Percentiles rank a stretch among this genome's conserved stretches.
Conservation (phyloP, 2,888 invertebrate species). For the Graphium colonna region DNA sequence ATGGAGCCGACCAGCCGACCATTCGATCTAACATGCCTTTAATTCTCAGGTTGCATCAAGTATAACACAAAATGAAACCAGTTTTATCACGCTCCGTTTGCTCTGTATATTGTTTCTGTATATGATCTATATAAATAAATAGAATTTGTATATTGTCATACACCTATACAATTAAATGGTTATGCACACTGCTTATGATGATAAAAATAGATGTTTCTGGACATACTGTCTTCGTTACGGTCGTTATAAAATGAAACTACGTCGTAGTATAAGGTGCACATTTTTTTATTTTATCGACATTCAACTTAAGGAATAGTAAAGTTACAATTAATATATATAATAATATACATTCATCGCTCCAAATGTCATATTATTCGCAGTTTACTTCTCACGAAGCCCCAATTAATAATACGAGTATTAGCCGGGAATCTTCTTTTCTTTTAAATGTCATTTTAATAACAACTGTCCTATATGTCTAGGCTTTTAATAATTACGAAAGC, state of each 20-base stretch:
- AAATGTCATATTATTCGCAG: too few species aligned
- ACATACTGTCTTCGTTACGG: too few species aligned
- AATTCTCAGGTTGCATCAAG: conserved; percentile 41
- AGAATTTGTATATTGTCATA: not conserved
- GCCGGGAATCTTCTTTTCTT: too few species aligned
- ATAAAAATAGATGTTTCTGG: too few species aligned
- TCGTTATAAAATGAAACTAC: not conserved
- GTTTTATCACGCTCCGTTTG: conserved; percentile 51
- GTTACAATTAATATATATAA: too few species aligned
- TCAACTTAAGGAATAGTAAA: too few species aligned
- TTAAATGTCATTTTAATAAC: too few species aligned
- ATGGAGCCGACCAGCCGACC: conserved; percentile 11
- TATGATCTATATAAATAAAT: conserved; percentile 3
- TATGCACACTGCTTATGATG: not conserved
- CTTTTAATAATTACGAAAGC: too few species aligned
- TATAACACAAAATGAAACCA: conserved; percentile 32
- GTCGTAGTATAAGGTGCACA: not conserved
- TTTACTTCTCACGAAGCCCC: too few species aligned
- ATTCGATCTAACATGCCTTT: conserved; percentile 10
- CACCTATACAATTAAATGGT: not conserved
- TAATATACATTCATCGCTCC: too few species aligned
- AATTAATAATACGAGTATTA: too few species aligned
- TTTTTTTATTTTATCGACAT: not conserved
- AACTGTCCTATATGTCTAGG: too few species aligned
- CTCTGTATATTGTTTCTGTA: conserved; percentile 31